These are phyloP conservation scores for Sphaeridia pumilis DNA, from an alignment of 2,888 invertebrate genomes.

Conservation along the genomic window DNA sequence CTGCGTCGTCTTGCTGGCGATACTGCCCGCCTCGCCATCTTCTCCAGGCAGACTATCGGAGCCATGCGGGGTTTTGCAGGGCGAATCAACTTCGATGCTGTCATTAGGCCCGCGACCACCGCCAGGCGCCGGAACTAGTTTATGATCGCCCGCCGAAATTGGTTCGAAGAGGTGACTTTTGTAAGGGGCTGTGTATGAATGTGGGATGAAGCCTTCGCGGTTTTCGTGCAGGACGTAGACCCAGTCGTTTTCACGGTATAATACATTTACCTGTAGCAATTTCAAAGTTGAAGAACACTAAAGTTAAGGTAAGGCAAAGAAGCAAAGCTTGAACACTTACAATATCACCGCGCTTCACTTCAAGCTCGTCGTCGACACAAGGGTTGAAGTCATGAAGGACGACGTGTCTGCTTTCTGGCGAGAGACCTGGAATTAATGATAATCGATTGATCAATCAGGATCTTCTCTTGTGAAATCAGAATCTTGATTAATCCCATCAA, in stretches of 20 bases:
- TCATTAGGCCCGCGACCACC: background rate
- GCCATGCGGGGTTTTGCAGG: constrained; percentile 11
- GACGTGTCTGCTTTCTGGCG: constrained; percentile 83
- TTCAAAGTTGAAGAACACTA: background rate
- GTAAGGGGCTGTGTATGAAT: constrained; percentile 81
- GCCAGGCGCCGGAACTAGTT: background rate
- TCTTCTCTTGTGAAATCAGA: background rate
- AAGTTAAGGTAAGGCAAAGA: background rate
- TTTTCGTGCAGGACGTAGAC: constrained; percentile 71
- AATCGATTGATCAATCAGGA: constrained; percentile 12
- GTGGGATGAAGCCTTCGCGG: constrained; percentile 81
- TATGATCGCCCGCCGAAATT: constrained; percentile 43
- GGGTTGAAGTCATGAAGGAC: constrained; percentile 89
- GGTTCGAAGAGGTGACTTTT: constrained; percentile 66
- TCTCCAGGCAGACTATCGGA: constrained; percentile 12
- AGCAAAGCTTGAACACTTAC: constrained; percentile 10
- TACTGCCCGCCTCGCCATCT: constrained; percentile 10
- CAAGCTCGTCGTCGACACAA: constrained; percentile 70
- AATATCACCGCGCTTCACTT: constrained; percentile 61
- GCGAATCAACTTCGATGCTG: constrained; percentile 10
- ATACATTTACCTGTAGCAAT: constrained; percentile 58
- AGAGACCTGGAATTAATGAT: constrained; percentile 42
- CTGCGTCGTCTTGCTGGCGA: constrained; percentile 11
- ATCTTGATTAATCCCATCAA: background rate
- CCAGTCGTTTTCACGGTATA: constrained; percentile 95